phyloP scores from a whole-genome alignment of 1,140 invertebrate genomes.

The Charaxes varanes region DNA sequence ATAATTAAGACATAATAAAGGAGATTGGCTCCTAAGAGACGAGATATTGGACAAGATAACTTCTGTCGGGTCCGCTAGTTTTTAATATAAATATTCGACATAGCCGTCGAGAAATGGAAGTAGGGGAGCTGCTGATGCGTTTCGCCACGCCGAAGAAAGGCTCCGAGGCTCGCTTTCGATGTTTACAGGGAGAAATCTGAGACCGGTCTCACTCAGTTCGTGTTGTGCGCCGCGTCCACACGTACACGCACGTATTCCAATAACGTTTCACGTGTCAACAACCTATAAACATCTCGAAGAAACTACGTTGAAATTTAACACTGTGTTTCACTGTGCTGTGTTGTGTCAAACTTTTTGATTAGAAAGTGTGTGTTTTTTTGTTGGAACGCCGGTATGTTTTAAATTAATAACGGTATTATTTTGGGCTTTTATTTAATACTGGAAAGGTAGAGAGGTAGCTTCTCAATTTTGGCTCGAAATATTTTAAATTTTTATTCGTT shows the following conservation, averaged over 20 bases:
- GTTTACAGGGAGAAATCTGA: slow-evolving; percentile 69
- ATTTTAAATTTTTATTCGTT: too few relatives aligned
- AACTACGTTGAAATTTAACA: slow-evolving; percentile 16
- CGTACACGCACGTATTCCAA: slow-evolving; percentile 21
- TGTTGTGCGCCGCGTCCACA: slow-evolving; percentile 37
- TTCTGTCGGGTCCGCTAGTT: too few relatives aligned
- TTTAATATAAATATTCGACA: too few relatives aligned
- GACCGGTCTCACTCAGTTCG: slow-evolving; percentile 46
- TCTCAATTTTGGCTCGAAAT: slow-evolving; percentile 19
- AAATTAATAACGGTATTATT: slow-evolving; percentile 42
- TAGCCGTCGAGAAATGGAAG: slow-evolving; percentile 27
- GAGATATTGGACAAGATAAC: too few relatives aligned
- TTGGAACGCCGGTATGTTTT: slow-evolving; percentile 43
- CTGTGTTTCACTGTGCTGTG: slow-evolving; percentile 22
- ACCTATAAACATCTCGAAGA: slow-evolving; percentile 18
- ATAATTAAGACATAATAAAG: too few relatives aligned
- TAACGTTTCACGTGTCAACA: slow-evolving; percentile 20
- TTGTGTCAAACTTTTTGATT: slow-evolving; percentile 38
- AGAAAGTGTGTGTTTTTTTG: slow-evolving; percentile 46
- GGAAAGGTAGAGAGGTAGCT: slow-evolving; percentile 26
- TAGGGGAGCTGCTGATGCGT: slow-evolving; percentile 36
- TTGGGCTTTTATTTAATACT: slow-evolving; percentile 27
- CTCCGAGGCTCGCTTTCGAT: slow-evolving; percentile 64
- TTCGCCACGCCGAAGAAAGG: slow-evolving; percentile 63
- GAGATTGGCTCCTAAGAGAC: too few relatives aligned